phyloP scores from a whole-genome alignment of 2,113 vertebrate genomes.

The Daubentonia madagascariensis region DNA sequence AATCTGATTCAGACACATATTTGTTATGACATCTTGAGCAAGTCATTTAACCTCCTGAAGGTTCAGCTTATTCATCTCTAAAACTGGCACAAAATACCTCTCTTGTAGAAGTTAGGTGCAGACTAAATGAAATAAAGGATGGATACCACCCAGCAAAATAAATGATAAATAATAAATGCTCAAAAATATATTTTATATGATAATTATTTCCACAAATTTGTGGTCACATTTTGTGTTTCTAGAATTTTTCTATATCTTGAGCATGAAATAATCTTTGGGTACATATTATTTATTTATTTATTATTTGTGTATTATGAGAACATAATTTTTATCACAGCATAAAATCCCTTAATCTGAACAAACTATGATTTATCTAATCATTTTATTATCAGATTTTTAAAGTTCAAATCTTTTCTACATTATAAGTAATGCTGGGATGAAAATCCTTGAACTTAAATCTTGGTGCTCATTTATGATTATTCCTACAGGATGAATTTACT shows the following conservation, averaged over 20 bases:
- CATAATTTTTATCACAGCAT: background rate
- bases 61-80: background rate
- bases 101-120: background rate
- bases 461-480: background rate
- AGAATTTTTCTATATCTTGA: background rate
- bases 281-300: background rate
- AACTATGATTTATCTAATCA: background rate
- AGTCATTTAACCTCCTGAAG: background rate
- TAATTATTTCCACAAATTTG: background rate
- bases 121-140: background rate
- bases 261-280: background rate
- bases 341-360: constrained; percentile 26
- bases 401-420: background rate
- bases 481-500: too few species aligned
- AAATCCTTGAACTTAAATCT: background rate
- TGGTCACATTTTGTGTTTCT: background rate
- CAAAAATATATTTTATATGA: background rate
- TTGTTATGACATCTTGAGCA: background rate
- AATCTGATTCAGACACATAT: background rate
- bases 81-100: background rate
- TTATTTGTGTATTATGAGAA: too few species aligned
- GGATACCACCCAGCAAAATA: background rate
- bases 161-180: background rate
- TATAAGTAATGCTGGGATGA: background rate
- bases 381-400: background rate